phyloP scores from a whole-genome alignment of 2,797 vertebrate genomes.

The Epinephelus coioides region DNA sequence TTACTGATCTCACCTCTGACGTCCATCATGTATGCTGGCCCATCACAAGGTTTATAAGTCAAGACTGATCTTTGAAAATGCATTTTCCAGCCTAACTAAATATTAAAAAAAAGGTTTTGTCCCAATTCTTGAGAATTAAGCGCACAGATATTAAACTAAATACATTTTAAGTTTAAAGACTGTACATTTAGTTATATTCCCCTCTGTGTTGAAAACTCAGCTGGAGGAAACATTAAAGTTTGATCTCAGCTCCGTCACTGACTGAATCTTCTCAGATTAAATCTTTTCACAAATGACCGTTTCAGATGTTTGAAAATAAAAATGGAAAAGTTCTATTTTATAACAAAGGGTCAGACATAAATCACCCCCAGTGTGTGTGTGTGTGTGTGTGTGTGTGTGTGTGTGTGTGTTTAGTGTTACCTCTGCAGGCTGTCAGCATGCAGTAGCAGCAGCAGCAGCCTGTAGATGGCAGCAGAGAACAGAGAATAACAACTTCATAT shows the following conservation, averaged over 20 bases:
- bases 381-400: constrained; percentile 7
- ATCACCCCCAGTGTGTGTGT: background rate
- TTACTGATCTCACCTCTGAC: too few relatives aligned
- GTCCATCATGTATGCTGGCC: too few relatives aligned
- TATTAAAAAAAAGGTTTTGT: too few relatives aligned
- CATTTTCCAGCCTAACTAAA: too few relatives aligned
- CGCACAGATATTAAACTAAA: too few relatives aligned
- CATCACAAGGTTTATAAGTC: too few relatives aligned
- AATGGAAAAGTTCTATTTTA: background rate
- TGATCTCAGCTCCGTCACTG: too few relatives aligned
- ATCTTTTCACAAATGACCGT: background rate
- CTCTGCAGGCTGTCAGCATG: background rate
- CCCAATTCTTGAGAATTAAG: too few relatives aligned
- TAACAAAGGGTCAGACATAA: background rate
- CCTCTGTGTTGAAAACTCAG: background rate
- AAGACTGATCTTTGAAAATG: too few relatives aligned
- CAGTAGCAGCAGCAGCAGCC: constrained; percentile 7
- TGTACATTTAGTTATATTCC: too few relatives aligned
- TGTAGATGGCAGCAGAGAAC: constrained; percentile 76
- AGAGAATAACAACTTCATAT: constrained; percentile 34
- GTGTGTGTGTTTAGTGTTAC: background rate
- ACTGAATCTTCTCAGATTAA: too few relatives aligned
- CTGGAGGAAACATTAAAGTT: background rate
- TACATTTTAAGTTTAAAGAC: too few relatives aligned
- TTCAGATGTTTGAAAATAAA: background rate